A percentile compares a stretch with the other conserved stretches of the same genome.
Conservation (phyloP, 1,140 invertebrate species). For the Diuraphis noxia region DNA sequence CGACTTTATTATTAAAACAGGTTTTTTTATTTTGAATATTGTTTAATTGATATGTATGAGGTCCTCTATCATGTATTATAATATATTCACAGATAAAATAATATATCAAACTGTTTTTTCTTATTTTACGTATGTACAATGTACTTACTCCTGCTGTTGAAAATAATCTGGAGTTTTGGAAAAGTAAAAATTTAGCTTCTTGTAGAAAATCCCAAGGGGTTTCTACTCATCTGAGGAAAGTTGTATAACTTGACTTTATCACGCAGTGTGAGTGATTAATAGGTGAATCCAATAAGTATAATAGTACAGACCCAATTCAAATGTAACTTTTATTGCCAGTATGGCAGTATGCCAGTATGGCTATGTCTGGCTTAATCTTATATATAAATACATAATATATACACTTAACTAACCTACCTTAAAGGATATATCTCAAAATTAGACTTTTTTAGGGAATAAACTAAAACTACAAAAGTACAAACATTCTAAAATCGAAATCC, state of each 20-base stretch:
- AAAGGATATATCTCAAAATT: too few species aligned
- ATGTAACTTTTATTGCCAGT: neutral
- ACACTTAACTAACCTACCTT: too few species aligned
- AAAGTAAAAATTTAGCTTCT: neutral
- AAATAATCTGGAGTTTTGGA: neutral
- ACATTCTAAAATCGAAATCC: too few species aligned
- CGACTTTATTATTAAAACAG: neutral
- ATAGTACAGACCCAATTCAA: neutral
- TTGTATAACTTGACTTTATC: neutral
- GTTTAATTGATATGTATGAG: neutral
- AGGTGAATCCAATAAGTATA: neutral
- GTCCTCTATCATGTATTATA: neutral
- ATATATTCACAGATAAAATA: neutral
- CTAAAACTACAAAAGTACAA: too few species aligned
- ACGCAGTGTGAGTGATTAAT: neutral
- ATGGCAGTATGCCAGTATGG: too few species aligned
- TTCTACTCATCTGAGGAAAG: neutral
- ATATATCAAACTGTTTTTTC: neutral
- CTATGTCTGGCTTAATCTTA: too few species aligned
- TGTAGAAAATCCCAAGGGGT: neutral
- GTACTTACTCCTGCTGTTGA: too few species aligned
- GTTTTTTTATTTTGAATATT: neutral
- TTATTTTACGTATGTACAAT: neutral
- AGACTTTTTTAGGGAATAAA: too few species aligned
- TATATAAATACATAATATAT: too few species aligned